A percentile compares a stretch with the other conserved stretches of the same genome.
Evolutionary conservation across 2,888 invertebrate genomes (phyloP).

Genomic region (Erpobdella octoculata): DNA sequence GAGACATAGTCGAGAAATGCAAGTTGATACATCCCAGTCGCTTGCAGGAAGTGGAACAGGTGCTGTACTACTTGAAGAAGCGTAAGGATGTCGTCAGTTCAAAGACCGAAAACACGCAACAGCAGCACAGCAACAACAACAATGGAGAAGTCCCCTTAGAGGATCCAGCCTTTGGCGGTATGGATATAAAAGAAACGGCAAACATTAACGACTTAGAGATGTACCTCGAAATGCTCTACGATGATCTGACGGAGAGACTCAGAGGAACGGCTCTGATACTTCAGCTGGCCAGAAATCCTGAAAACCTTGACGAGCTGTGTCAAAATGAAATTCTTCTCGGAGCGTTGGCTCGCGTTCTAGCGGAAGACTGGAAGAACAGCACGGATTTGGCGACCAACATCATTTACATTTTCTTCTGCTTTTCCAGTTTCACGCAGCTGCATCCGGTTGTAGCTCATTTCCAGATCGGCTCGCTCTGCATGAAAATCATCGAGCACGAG

Average conservation of each 20-base stretch:
- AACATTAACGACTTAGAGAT: constrained; percentile 78
- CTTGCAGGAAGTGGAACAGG: constrained; percentile 74
- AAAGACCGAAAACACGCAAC: background rate
- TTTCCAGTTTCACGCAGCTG: constrained; percentile 88
- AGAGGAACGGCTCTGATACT: constrained; percentile 79
- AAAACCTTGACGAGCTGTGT: constrained; percentile 83
- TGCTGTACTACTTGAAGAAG: constrained; percentile 76
- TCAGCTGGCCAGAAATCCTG: constrained; percentile 82
- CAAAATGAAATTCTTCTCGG: constrained; percentile 90
- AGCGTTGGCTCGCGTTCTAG: constrained; percentile 83
- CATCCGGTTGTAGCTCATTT: constrained; percentile 88
- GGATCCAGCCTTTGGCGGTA: constrained; percentile 46
- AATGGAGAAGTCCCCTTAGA: constrained; percentile 33
- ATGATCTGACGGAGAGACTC: constrained; percentile 72
- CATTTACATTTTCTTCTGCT: constrained; percentile 90
- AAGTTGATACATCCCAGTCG: constrained; percentile 74
- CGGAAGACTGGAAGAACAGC: constrained; percentile 95
- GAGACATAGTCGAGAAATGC: constrained; percentile 77
- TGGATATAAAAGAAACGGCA: constrained; percentile 56
- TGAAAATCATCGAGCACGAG: constrained; percentile 85
- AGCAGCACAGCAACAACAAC: background rate
- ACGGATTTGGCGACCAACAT: constrained; percentile 92
- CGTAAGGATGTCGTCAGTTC: constrained; percentile 57
- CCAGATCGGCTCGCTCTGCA: constrained; percentile 90
- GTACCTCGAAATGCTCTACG: constrained; percentile 86